Evolutionary conservation across 2,113 vertebrate species (phyloP).

Genomic region (Fukomys damarensis): DNA sequence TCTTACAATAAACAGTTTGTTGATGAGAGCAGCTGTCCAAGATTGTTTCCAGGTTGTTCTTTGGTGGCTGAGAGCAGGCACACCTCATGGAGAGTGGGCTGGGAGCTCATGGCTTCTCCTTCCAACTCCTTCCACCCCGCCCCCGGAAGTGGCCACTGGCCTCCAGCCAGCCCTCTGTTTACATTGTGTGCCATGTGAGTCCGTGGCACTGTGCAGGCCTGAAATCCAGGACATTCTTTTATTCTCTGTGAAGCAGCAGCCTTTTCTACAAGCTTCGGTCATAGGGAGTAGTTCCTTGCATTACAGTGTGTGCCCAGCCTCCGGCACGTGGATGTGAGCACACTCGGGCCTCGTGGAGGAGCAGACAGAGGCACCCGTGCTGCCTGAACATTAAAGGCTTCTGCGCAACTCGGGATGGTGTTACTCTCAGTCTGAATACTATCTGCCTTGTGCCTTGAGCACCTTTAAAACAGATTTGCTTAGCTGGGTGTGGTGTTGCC

Average conservation of each 20-base stretch:
- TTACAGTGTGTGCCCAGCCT: background rate
- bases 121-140: background rate
- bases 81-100: constrained; percentile 70
- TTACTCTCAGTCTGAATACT: background rate
- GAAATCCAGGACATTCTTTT: background rate
- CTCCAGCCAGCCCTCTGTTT: background rate
- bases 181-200: background rate
- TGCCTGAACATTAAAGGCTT: background rate
- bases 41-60: constrained; percentile 93
- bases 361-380: background rate
- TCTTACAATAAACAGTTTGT: constrained; percentile 92
- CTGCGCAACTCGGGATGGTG: background rate
- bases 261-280: constrained; percentile 36
- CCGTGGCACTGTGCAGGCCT: background rate
- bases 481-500: no score
- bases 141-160: background rate
- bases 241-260: background rate
- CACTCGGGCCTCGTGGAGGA: no score
- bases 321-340: background rate
- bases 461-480: background rate
- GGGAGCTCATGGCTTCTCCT: background rate
- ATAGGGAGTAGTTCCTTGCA: background rate
- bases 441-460: background rate
- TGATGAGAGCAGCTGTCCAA: constrained; percentile 90
- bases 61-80: constrained; percentile 30